Percentiles rank a stretch among this genome's conserved stretches.
Conservation (phyloP, 2,797 vertebrate genomes). For the Danionella dracula region DNA sequence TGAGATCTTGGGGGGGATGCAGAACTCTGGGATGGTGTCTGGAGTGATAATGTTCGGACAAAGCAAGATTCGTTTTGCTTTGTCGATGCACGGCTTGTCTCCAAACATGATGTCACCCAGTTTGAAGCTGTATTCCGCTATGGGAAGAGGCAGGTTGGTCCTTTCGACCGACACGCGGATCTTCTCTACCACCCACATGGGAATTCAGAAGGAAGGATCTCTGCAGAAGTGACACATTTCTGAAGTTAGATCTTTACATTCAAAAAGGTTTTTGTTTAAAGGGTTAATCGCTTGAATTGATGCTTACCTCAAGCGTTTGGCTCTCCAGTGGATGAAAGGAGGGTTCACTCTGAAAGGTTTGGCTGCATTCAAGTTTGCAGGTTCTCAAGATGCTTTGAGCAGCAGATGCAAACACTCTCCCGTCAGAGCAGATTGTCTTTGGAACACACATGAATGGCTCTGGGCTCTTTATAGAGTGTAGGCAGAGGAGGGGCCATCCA, state of each 20-base stretch:
- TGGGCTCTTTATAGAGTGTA: slow-evolving; percentile 62
- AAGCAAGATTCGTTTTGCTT: slow-evolving; percentile 58
- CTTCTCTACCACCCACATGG: slow-evolving; percentile 74
- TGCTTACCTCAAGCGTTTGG: slow-evolving; percentile 57
- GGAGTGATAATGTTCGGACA: slow-evolving; percentile 91
- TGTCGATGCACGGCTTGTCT: slow-evolving; percentile 58
- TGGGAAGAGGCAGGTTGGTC: slow-evolving; percentile 61
- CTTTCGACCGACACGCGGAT: slow-evolving; percentile 70
- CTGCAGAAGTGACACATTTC: slow-evolving; percentile 39
- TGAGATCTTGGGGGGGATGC: slow-evolving; percentile 82
- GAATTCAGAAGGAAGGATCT: slow-evolving; percentile 34
- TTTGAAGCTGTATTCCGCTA: slow-evolving; percentile 64
- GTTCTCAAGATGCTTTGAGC: slow-evolving; percentile 28
- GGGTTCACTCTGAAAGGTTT: slow-evolving; percentile 20
- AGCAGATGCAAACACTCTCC: too few relatives aligned
- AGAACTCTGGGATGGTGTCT: slow-evolving; percentile 89
- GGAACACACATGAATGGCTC: slow-evolving; percentile 48
- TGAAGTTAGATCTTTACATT: too few relatives aligned
- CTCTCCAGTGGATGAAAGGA: slow-evolving; percentile 37
- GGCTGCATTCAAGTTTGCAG: slow-evolving; percentile 9
- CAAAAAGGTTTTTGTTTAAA: too few relatives aligned
- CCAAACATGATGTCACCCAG: slow-evolving; percentile 70
- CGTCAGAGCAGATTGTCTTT: slow-evolving; percentile 53
- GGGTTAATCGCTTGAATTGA: not conserved
- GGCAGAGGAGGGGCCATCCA: slow-evolving; percentile 53